Conservation (phyloP, 2,888 invertebrate genomes). For the Aricia artaxerxes region DNA sequence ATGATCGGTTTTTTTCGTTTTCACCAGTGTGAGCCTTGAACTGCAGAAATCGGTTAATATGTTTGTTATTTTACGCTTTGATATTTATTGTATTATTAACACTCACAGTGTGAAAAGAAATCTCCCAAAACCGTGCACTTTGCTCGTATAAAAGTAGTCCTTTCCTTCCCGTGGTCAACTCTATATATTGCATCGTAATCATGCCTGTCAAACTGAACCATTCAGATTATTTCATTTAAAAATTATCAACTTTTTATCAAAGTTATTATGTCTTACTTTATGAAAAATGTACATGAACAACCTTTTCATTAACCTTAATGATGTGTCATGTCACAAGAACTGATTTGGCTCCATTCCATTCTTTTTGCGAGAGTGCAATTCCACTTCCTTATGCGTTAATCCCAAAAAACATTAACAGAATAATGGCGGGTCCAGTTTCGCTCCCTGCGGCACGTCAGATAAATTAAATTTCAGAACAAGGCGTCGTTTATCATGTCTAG, state of each 20-base stretch:
- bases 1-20: not conserved
- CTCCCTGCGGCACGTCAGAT: conserved; percentile 15
- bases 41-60: conserved; percentile 9
- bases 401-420: not conserved
- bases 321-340: not conserved
- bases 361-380: not conserved
- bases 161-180: no score
- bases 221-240: no score
- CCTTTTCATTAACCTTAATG: not conserved
- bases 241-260: not conserved
- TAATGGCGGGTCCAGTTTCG: not conserved
- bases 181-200: no score
- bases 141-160: no score
- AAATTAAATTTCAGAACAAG: conserved; percentile 19
- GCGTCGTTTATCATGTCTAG: conserved; percentile 15
- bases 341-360: not conserved
- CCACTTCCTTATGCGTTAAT: not conserved
- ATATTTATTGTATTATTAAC: not conserved
- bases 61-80: not conserved
- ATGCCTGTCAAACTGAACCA: no score
- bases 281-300: not conserved
- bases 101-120: not conserved
- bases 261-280: not conserved
- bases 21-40: not conserved
- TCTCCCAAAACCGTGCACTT: not conserved